phyloP scores from a whole-genome alignment of 30 jellyfish, hydroid and myxozoan species.

The Mastigias papua region DNA sequence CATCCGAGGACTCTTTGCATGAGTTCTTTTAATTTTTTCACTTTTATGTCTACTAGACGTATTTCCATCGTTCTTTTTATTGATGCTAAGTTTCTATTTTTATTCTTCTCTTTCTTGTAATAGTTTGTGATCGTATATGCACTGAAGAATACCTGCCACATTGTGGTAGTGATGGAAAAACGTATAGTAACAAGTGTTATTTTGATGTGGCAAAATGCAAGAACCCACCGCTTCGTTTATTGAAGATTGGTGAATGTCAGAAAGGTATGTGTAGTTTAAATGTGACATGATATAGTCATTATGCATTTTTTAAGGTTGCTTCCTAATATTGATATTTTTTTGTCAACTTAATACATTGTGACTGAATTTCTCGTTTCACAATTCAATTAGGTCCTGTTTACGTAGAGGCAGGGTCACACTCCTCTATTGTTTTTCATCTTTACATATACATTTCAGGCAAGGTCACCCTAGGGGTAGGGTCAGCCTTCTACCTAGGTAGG shows the following conservation, averaged over 20 bases:
- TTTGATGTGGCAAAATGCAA: conserved; percentile 3
- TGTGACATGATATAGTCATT: too few species aligned
- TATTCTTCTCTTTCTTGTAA: neutral
- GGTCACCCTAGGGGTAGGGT: too few species aligned
- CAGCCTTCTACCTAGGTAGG: too few species aligned
- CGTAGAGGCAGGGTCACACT: too few species aligned
- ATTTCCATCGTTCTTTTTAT: neutral
- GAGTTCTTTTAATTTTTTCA: neutral
- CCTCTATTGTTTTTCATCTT: too few species aligned
- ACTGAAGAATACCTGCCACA: neutral
- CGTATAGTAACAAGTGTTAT: conserved; percentile 6
- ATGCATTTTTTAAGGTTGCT: too few species aligned
- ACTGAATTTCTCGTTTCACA: too few species aligned
- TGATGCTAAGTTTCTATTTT: neutral
- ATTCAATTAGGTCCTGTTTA: too few species aligned
- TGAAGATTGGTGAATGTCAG: neutral
- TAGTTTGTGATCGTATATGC: neutral
- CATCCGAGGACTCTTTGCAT: too few species aligned
- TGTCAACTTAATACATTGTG: too few species aligned
- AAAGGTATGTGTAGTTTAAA: neutral
- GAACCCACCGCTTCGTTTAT: neutral
- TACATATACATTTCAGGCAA: too few species aligned
- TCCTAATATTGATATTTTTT: too few species aligned
- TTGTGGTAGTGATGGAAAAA: conserved; percentile 36
- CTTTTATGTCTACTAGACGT: neutral